Evolutionary conservation across 2,797 vertebrate species (phyloP).

Genomic region (Sylvilagus floridanus): DNA sequence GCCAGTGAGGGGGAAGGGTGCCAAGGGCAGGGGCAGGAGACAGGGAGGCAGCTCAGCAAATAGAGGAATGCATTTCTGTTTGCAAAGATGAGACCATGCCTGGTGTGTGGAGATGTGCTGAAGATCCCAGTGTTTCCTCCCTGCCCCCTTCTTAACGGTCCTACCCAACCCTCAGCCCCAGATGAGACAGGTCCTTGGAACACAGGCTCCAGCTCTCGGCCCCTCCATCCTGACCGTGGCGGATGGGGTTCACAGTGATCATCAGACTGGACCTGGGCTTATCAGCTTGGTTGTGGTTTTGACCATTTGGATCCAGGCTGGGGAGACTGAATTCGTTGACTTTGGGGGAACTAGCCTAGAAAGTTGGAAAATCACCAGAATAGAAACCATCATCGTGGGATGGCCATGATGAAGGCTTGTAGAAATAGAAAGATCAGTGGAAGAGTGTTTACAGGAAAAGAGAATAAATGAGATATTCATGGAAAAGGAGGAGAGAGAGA

Average conservation of each 20-base stretch:
- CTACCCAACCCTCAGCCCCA: neutral
- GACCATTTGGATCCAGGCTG: neutral
- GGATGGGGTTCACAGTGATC: neutral
- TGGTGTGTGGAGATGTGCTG: neutral
- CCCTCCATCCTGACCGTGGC: neutral
- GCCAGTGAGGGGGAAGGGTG: too few species aligned
- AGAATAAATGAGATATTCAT: neutral
- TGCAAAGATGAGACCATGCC: constrained; percentile 48
- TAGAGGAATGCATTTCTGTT: neutral
- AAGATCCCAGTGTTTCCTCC: neutral
- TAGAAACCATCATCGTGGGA: neutral
- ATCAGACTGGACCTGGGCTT: neutral
- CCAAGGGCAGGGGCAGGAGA: too few species aligned
- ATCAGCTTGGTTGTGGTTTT: neutral
- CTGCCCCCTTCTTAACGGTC: neutral
- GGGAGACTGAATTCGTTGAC: neutral
- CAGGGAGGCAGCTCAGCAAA: neutral
- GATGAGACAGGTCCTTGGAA: neutral
- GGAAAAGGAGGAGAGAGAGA: neutral
- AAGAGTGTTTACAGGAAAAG: neutral
- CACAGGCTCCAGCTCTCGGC: neutral
- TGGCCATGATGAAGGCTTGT: neutral
- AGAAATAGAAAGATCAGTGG: neutral
- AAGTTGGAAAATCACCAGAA: neutral
- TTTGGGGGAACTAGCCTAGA: neutral